Base-by-base conservation (phyloP, 2,888 invertebrate species). In the Orthosia gothica region DNA sequence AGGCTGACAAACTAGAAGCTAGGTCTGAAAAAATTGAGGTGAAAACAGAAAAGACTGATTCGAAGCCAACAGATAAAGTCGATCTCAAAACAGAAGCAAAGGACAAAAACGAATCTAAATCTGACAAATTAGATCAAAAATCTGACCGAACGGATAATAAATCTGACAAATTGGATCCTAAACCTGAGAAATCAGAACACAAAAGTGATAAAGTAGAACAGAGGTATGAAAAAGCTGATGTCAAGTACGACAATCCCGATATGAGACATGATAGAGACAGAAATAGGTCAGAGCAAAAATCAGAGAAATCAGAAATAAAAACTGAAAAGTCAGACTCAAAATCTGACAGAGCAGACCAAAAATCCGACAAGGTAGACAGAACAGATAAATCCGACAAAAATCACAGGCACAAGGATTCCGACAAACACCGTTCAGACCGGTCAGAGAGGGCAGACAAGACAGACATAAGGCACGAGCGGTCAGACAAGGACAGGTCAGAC, bases 361-460 rank as follows among this genome's bases (percentile, higher is more conserved):
- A 85, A 77, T 49, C 79, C 12, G 85, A 86, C 26, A 84, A 83
- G 58, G 23, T 74, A 15, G 86, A 87, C 5, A 87, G 83, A 32
- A 77, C 81, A 23, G 91, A 89, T 5, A 88, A 87, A 79, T 52
- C 79, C 40, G 92, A 93, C 50, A 93, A 90, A 65, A 91, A 88
- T 55, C 91, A 94, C 79, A 93, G 92, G 80, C 93, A 94, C 69
- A 93, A 91, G 76, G 93, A 84, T 55, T 69, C 93, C 20, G 87
- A 88, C 20, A 88, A 83, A 72, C 77, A 83, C 15, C 84, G 86
- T 12, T 71, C 82, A 49, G 86, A 86, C 18, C 64, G 85, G 13
- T 87, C 89, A n/a, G 91, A 92, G n/a, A 93, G 84, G 55, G 86
- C 89, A 15, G 91, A 80, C 16, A 68, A 77, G 55, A 61, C 88